A percentile compares a stretch with the other conserved stretches of the same genome.
Evolutionary conservation across 2,888 invertebrate genomes (phyloP).

Genomic region (Abrostola tripartita): DNA sequence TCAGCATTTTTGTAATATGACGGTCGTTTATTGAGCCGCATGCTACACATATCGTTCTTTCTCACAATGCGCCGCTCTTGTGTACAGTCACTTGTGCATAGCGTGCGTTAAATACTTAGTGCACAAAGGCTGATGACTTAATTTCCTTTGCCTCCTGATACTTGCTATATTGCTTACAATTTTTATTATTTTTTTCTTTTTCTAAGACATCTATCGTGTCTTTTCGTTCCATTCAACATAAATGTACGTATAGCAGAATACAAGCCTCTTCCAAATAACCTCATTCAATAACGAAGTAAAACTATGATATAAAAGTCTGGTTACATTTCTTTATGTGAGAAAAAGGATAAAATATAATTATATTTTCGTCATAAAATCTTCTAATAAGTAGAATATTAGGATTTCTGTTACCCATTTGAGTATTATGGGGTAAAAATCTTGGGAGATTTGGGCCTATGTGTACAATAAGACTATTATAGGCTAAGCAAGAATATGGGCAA

Average conservation of each 20-base stretch:
- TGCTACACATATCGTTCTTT: background rate
- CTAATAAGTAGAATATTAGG: background rate
- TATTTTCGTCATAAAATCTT: background rate
- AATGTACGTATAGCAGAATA: conserved; percentile 34
- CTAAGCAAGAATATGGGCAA: background rate
- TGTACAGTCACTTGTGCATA: background rate
- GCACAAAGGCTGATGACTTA: background rate
- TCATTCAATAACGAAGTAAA: background rate
- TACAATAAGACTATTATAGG: background rate
- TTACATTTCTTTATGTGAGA: conserved; percentile 13
- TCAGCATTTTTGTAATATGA: background rate
- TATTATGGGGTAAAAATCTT: conserved; percentile 1
- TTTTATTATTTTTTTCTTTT: conserved; percentile 15
- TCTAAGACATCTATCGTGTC: conserved; percentile 11
- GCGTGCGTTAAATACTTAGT: background rate
- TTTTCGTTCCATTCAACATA: conserved; percentile 7
- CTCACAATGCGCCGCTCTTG: background rate
- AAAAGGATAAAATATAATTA: background rate
- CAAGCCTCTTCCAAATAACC: conserved; percentile 42
- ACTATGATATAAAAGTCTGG: conserved; percentile 6
- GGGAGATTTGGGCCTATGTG: background rate
- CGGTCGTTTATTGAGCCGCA: background rate
- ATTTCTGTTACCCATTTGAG: background rate
- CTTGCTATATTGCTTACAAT: conserved; percentile 9
- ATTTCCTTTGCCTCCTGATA: conserved; percentile 1